Conservation (phyloP, 2,888 invertebrate species). For the Poecilobothrus nobilitatus region DNA sequence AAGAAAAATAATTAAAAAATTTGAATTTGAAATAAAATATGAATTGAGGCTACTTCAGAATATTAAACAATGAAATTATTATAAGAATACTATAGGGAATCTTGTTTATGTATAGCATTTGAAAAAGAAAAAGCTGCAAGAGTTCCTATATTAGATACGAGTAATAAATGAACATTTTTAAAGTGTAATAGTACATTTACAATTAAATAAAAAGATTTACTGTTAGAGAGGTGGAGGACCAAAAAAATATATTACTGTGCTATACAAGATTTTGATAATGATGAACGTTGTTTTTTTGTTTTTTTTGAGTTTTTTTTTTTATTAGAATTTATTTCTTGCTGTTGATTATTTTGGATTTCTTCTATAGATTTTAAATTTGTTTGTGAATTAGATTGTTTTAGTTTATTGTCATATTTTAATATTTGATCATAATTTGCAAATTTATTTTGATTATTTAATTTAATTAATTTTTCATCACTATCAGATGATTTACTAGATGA, state of each 20-base stretch:
- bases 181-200: too few relatives aligned
- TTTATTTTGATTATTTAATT: background rate
- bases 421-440: conserved; percentile 15
- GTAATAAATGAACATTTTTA: too few relatives aligned
- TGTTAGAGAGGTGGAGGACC: too few relatives aligned
- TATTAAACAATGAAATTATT: too few relatives aligned
- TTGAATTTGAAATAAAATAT: too few relatives aligned
- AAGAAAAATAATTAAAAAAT: too few relatives aligned
- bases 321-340: background rate
- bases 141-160: too few relatives aligned
- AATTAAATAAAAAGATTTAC: too few relatives aligned
- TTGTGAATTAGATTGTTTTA: conserved; percentile 12
- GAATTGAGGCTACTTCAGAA: too few relatives aligned
- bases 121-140: too few relatives aligned
- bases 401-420: background rate
- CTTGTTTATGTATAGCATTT: too few relatives aligned
- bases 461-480: background rate
- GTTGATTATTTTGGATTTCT: background rate
- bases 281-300: conserved; percentile 18
- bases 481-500: background rate
- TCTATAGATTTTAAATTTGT: background rate
- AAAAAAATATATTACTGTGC: conserved; percentile 18
- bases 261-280: conserved; percentile 20
- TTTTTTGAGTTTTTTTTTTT: conserved; percentile 14
- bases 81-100: too few relatives aligned